Percentiles rank a stretch among this genome's conserved stretches.
Conservation (phyloP, 1,140 invertebrate genomes). For the Micrasema minimum region DNA sequence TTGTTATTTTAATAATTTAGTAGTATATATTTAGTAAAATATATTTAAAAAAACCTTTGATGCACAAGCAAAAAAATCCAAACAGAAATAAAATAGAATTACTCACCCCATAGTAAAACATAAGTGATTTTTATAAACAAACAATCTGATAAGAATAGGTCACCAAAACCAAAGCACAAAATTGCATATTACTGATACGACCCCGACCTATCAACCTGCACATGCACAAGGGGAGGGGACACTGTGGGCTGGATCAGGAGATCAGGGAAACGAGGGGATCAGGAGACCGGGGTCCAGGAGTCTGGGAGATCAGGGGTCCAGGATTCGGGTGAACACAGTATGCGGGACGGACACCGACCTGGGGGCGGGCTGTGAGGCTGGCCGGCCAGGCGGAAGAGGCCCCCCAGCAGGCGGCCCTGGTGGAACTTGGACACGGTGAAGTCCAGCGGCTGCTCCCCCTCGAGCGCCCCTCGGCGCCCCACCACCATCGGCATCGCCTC, state of each 20-base stretch:
- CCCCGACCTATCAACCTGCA: neutral
- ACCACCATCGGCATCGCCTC: conserved; percentile 56
- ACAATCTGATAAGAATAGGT: neutral
- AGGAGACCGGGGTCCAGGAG: neutral
- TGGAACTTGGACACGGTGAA: conserved; percentile 65
- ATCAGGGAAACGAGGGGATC: conserved; percentile 7
- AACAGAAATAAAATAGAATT: neutral
- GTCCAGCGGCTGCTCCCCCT: conserved; percentile 61
- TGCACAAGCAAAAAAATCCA: neutral
- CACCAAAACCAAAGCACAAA: conserved; percentile 11
- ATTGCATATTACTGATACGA: conserved; percentile 29
- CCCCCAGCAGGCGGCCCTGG: conserved; percentile 47
- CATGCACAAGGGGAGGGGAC: neutral
- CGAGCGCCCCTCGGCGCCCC: conserved; percentile 53
- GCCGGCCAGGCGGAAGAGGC: conserved; percentile 44
- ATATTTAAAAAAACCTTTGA: too few relatives aligned
- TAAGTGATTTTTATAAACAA: too few relatives aligned
- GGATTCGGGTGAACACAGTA: conserved; percentile 10
- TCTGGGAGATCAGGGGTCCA: neutral
- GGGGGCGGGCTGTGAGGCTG: conserved; percentile 48
- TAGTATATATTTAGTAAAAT: too few relatives aligned
- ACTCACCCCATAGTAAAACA: neutral
- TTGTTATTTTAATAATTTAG: too few relatives aligned
- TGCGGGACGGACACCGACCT: too few relatives aligned
- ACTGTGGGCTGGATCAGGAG: neutral